These are phyloP conservation scores for Hirundo rustica DNA, from an alignment of 2,797 vertebrate genomes.

Conservation along the genomic window DNA sequence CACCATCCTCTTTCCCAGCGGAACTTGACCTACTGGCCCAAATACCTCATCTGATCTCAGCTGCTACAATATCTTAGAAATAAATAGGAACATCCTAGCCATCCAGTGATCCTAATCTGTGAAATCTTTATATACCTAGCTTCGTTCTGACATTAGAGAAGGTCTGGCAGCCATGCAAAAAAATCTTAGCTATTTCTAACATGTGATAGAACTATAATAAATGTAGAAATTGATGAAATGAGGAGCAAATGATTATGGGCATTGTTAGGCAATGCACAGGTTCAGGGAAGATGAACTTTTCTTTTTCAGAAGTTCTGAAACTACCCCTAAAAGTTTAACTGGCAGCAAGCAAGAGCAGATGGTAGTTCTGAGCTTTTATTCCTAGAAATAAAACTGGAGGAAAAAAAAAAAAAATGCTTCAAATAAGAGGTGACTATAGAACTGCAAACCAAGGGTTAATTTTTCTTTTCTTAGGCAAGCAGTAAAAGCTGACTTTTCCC, in stretches of 20 bases:
- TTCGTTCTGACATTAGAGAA: conserved; percentile 46
- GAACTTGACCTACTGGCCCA: conserved; percentile 39
- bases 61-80: conserved; percentile 28
- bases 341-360: background rate
- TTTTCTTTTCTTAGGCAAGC: conserved; percentile 27
- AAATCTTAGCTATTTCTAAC: conserved; percentile 29
- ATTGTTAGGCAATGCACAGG: conserved; percentile 35
- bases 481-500: conserved; percentile 15
- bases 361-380: background rate
- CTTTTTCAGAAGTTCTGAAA: conserved; percentile 29
- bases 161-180: conserved; percentile 60
- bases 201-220: conserved; percentile 33
- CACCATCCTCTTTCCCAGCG: background rate
- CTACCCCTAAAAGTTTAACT: background rate
- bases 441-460: conserved; percentile 46
- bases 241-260: conserved; percentile 3
- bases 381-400: background rate
- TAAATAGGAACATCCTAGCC: conserved; percentile 27
- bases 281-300: conserved; percentile 44
- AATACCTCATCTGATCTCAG: conserved; percentile 46
- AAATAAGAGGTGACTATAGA: background rate
- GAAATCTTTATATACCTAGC: conserved; percentile 16
- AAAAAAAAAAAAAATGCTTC: background rate
- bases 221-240: conserved; percentile 56
- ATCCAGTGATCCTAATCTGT: conserved; percentile 57